Percentiles rank a stretch among this genome's conserved stretches.
Evolutionary conservation across 1,140 invertebrate genomes (phyloP).

Genomic region (Macrobrachium nipponense): DNA sequence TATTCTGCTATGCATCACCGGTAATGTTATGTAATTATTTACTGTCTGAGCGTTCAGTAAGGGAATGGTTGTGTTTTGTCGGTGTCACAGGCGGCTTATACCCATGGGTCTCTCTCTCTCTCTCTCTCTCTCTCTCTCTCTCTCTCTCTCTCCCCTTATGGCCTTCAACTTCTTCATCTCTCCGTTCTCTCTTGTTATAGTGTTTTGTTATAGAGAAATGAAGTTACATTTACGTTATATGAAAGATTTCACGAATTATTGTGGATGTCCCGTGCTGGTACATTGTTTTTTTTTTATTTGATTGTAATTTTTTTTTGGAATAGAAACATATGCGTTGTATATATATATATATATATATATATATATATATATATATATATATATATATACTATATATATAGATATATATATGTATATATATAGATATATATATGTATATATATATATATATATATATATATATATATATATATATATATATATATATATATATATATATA

Average conservation of each 20-base stretch:
- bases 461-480: neutral
- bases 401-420: too few relatives aligned
- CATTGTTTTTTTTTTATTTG: neutral
- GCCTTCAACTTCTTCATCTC: neutral
- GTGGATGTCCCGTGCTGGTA: neutral
- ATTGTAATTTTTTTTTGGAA: too few relatives aligned
- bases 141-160: neutral
- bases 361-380: neutral
- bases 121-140: neutral
- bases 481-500: neutral
- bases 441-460: neutral
- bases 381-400: too few relatives aligned
- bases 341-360: conserved; percentile 1
- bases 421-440: neutral
- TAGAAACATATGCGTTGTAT: too few relatives aligned
- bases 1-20: conserved; percentile 59
- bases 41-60: conserved; percentile 55
- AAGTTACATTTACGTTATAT: too few relatives aligned
- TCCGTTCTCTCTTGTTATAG: neutral
- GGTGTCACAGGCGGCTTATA: conserved; percentile 56
- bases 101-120: conserved; percentile 13
- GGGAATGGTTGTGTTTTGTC: conserved; percentile 58
- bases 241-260: too few relatives aligned
- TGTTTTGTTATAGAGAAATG: neutral
- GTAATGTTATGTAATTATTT: conserved; percentile 62